Evolutionary conservation across 2,797 vertebrate species (phyloP), one percentile per base, ranked within the genome.

Genomic region (Smutsia gigantea): DNA sequence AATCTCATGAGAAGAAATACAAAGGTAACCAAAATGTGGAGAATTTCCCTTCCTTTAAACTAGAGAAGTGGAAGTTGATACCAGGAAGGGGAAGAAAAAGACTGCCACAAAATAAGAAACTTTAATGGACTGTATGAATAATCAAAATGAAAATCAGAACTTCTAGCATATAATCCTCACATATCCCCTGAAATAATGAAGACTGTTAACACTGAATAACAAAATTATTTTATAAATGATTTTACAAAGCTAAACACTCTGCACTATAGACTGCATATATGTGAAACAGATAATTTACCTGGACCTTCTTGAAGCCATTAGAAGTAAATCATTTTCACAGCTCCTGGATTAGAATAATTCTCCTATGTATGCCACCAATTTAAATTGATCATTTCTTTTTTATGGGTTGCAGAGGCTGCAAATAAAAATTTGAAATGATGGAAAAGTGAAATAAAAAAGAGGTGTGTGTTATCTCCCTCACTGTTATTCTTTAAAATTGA

Each of bases 131-230:
- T 42, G 2, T 31, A 5, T 27, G 46, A 82, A 17, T 17, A 59
- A 79, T 96, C 87, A 97, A 82, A 94, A 51, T 87, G 77, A 97
- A 96, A 91, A 61, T 17, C 69, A 82, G 75, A 94, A 90, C 46
- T 64, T 93, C 57, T 49, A 59, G 39, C 78, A 61, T 37, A 55
- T 51, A 57, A 87, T 46, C 8, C 29, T 59, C n/a, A 31, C 53
- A 59, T 46, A 57, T 31, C 19, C 51, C 25, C 74, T n/a, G 77
- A 27, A 87, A 51, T 39, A 87, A 93, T 57, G 14, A 96, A 84
- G 77, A 87, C 57, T 29, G 17, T 72, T 46, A 77, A 49, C 49
- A 89, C 0, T 81, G 71, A 77, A 71, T 21, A 90, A 10, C 13
- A 49, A 49, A 75, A 29, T 51, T 74, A 15, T 72, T 39, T 68